A percentile compares a stretch with the other conserved stretches of the same genome.
Conservation (phyloP, 2,113 vertebrate genomes). For the Nymphicus hollandicus region DNA sequence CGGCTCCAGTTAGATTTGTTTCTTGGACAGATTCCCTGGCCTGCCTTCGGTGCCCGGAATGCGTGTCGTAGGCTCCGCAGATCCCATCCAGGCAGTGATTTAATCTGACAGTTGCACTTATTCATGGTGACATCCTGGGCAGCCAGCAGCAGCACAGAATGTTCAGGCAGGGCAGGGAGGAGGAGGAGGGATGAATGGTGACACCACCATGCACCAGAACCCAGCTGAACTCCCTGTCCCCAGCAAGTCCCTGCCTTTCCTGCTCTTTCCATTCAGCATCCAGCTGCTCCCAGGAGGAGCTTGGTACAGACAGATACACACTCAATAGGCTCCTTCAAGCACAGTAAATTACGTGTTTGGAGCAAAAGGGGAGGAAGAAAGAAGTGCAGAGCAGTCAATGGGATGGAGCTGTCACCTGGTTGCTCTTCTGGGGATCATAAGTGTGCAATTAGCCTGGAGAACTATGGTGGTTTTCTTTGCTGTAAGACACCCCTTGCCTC, state of each 20-base stretch:
- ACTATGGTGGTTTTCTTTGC: not conserved
- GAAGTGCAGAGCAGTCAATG: not conserved
- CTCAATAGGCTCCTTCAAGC: not conserved
- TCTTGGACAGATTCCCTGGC: slow-evolving; percentile 38
- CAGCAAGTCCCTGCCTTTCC: not conserved
- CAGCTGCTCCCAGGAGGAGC: not conserved
- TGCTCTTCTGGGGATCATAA: not conserved
- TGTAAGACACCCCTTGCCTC: not conserved
- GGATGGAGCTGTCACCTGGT: not conserved
- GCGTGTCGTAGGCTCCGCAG: slow-evolving; percentile 7
- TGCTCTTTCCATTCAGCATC: not conserved
- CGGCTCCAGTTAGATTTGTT: not conserved
- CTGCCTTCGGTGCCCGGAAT: slow-evolving; percentile 32
- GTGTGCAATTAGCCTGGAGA: not conserved
- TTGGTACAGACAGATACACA: not conserved
- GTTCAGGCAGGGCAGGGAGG: not conserved
- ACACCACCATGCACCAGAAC: not conserved
- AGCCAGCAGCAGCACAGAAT: slow-evolving; percentile 20
- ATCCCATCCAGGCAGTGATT: slow-evolving; percentile 43
- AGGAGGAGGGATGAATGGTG: not conserved
- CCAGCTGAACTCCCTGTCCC: not conserved
- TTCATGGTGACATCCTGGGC: not conserved
- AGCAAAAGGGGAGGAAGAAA: not conserved
- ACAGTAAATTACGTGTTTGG: not conserved
- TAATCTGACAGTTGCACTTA: slow-evolving; percentile 57